Evolutionary conservation across 2,797 vertebrate genomes (phyloP), one percentile per base, ranked within the genome.

Genomic region (Catharus ustulatus): DNA sequence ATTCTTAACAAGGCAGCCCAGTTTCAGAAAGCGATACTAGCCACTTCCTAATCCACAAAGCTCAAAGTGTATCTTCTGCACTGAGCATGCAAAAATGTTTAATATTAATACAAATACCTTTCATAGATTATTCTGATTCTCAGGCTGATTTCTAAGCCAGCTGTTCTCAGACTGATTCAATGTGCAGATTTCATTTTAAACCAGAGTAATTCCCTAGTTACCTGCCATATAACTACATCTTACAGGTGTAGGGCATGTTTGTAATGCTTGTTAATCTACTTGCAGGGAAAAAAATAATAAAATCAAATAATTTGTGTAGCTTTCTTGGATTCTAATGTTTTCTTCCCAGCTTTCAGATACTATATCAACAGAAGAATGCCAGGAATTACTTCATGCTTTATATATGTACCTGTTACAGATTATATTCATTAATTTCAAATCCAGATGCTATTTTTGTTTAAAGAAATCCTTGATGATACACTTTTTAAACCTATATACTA

Each of bases 181-280:
- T 97, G 96, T 92, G 80, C 98, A 98, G 97, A 96, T 90, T 96
- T 95, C 72, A 97, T 94, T 89, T 95, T 96, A 96, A 97, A 93
- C 85, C 84, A 91, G 91, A 90, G 96, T 89, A 96, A 98, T 97
- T 98, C 97, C 97, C 98, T 95, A 84, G 98, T 94, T 94, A 97
- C 97, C 94, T 96, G 84, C 97, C 93, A 86, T 94, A 97, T 97
- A 93, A 94, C 92, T 94, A 80, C 81, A 93, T 94, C 77, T 97
- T 97, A 98, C 97, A 98, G 98, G 98, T 98, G 98, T 93, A 97
- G 84, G 84, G 89, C 89, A 93, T 96, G 95, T 97, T 97, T 97
- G 84, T 82, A 97, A 97, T 93, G 88, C 85, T 95, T 97, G 88
- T 96, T 97, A 96, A 94, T 97, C 83, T 40, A 96, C 84, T 95